Evolutionary conservation across 2,888 invertebrate genomes (phyloP).

Genomic region (Cryptocephalus moraei): DNA sequence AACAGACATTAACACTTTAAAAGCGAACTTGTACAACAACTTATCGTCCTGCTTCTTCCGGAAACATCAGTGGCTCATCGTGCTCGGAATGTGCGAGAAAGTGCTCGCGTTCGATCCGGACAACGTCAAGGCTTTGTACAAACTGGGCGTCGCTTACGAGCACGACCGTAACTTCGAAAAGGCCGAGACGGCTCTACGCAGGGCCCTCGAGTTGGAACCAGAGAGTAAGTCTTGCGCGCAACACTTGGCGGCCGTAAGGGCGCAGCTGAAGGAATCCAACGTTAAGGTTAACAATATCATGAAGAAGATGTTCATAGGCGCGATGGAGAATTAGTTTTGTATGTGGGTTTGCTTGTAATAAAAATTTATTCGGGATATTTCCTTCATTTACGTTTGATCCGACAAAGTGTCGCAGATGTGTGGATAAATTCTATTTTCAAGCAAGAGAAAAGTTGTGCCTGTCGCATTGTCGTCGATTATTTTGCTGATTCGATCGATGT

Average conservation of each 20-base stretch:
- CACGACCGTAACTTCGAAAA: slow-evolving; percentile 54
- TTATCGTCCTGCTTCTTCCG: slow-evolving; percentile 72
- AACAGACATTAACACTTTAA: slow-evolving; percentile 46
- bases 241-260: slow-evolving; percentile 46
- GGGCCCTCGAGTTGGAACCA: slow-evolving; percentile 49
- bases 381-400: too few species aligned
- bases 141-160: slow-evolving; percentile 41
- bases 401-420: too few species aligned
- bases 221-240: slow-evolving; percentile 52
- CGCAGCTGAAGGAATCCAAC: slow-evolving; percentile 49
- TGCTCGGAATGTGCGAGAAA: slow-evolving; percentile 49
- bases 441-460: too few species aligned
- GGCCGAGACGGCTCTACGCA: slow-evolving; percentile 50
- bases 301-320: slow-evolving; percentile 41
- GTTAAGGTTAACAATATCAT: slow-evolving; percentile 44
- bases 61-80: slow-evolving; percentile 54
- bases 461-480: too few species aligned
- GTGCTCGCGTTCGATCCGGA: slow-evolving; percentile 34
- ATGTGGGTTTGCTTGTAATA: neutral
- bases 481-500: too few species aligned
- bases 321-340: slow-evolving; percentile 1
- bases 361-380: too few species aligned
- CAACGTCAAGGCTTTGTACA: slow-evolving; percentile 43
- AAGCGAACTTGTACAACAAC: slow-evolving; percentile 67
- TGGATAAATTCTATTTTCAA: too few species aligned